phyloP scores from a whole-genome alignment of 1,140 invertebrate genomes.

The Myzus persicae region DNA sequence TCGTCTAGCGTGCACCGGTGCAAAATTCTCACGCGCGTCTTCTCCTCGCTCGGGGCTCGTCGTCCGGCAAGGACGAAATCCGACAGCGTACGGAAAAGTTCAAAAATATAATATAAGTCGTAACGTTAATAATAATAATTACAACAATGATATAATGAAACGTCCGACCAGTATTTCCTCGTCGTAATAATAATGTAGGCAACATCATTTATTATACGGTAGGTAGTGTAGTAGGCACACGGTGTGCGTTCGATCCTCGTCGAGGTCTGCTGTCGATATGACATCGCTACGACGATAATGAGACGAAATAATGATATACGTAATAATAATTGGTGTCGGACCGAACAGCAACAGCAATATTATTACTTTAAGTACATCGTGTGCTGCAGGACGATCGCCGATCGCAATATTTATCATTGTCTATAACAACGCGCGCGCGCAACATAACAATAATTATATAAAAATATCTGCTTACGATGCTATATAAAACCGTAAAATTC shows the following conservation, averaged over 20 bases:
- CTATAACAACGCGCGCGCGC: not conserved
- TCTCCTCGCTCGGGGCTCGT: not conserved
- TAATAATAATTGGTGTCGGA: not conserved
- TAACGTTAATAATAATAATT: not conserved
- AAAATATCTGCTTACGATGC: not conserved
- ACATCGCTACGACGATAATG: not conserved
- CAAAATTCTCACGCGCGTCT: not conserved
- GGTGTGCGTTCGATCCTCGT: not conserved
- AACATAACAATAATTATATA: not conserved
- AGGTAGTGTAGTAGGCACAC: no score
- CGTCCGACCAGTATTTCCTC: not conserved
- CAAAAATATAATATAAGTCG: not conserved
- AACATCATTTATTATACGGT: not conserved
- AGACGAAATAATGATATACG: not conserved
- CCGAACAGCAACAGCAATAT: not conserved
- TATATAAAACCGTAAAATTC: not conserved
- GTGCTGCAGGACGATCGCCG: not conserved
- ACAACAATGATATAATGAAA: not conserved
- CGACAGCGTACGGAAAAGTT: not conserved
- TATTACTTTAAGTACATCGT: not conserved
- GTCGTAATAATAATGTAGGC: not conserved
- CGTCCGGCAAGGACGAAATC: not conserved
- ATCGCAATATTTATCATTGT: not conserved
- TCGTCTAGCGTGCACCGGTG: not conserved
- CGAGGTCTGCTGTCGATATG: slow-evolving; percentile 7